Conservation (phyloP, 2,888 invertebrate species). For the Notodonta dromedarius region DNA sequence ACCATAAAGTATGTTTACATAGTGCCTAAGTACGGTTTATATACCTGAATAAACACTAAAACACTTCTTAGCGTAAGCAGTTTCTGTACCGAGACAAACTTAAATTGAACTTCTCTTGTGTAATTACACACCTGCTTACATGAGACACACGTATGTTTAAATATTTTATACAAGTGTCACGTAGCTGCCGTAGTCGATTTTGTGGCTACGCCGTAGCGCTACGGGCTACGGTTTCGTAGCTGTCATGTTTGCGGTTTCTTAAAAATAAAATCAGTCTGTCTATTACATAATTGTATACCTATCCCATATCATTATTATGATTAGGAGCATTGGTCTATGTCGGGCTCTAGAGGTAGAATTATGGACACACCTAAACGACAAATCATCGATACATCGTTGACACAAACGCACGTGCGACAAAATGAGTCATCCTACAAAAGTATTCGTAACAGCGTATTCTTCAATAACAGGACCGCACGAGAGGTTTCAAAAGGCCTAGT, state of each 20-base stretch:
- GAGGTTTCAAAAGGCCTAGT: constrained; percentile 48
- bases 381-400: constrained; percentile 11
- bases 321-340: too few species aligned
- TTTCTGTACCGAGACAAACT: constrained; percentile 4
- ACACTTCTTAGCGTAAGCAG: neutral
- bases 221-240: constrained; percentile 7
- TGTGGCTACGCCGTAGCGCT: constrained; percentile 37
- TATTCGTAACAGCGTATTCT: constrained; percentile 55
- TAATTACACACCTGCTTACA: constrained; percentile 7
- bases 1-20: neutral
- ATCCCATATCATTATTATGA: too few species aligned
- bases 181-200: constrained; percentile 14
- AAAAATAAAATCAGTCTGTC: too few species aligned
- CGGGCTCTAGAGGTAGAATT: too few species aligned
- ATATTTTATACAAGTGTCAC: neutral
- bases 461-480: constrained; percentile 55
- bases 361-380: too few species aligned
- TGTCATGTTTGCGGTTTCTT: neutral
- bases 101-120: constrained; percentile 6
- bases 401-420: constrained; percentile 39
- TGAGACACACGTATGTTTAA: neutral
- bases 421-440: constrained; percentile 47
- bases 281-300: too few species aligned
- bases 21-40: neutral
- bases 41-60: neutral